These are phyloP conservation scores for Azemiops feae DNA, from an alignment of 2,113 vertebrate species.

Conservation along the genomic window DNA sequence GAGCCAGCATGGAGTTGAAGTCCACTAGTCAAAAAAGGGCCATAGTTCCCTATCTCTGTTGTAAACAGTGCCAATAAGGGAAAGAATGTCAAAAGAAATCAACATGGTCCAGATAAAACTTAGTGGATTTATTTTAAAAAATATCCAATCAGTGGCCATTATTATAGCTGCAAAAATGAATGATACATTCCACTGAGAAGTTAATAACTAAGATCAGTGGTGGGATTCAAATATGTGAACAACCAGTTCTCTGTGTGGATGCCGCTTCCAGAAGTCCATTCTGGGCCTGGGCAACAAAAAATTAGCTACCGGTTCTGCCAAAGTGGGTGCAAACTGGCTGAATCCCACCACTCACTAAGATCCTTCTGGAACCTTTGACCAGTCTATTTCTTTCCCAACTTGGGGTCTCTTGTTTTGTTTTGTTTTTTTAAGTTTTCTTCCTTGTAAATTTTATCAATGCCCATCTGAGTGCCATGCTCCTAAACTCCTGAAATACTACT, in stretches of 20 bases:
- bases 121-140: not conserved
- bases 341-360: not conserved
- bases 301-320: too few species aligned
- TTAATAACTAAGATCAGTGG: not conserved
- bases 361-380: not conserved
- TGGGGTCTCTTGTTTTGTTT: not conserved
- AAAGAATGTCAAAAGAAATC: not conserved
- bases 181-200: not conserved
- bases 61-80: not conserved
- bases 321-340: too few species aligned
- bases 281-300: too few species aligned
- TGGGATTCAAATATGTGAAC: too few species aligned
- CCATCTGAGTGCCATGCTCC: not conserved
- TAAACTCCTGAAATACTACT: not conserved
- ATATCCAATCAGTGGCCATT: not conserved
- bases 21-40: too few species aligned
- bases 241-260: too few species aligned
- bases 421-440: not conserved
- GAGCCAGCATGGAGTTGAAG: not conserved
- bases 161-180: not conserved
- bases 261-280: too few species aligned
- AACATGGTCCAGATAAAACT: not conserved
- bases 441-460: not conserved
- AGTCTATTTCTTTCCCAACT: not conserved
- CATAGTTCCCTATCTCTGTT: not conserved